Evolutionary conservation across 1,140 invertebrate genomes (phyloP), one percentile per base, ranked within the genome.

Genomic region (Brachionus sp.): DNA sequence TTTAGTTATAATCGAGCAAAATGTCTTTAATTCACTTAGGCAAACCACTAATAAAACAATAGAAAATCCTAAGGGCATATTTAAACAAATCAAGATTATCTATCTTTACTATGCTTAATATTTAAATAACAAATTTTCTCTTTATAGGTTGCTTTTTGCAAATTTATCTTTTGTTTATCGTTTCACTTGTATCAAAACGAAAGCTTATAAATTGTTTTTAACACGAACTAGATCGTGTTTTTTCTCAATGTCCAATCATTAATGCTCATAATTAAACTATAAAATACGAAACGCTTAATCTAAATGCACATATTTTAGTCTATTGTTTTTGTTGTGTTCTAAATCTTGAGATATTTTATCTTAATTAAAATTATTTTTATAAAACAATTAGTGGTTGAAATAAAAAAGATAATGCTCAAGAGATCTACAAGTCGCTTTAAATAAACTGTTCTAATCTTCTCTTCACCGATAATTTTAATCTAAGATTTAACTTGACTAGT

Each of bases 81-180:
- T 70, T 70, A 70, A 70, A 70, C 16, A 70, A 70, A 70, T 70
- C 66, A 70, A 70, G 66, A 70, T 70, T 70, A 70, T 70, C 66
- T 39, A 3, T 66, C 25, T 37, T 33, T 33, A 13, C 33, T 66
- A 66, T 33, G 33, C 13, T 33, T 33, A 66, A 16, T 33, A 37
- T 33, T 33, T 33, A 66, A 66, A 66, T 33, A 66, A 66, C 25
- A 66, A 33, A 66, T 66, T 35, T 66, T 66, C 64, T 66, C 37
- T 70, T 37, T 70, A 57, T 70, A 37, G 37, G 66, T 70, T 70
- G 29, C 16, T 37, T 35, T 70, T 70, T 39, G 16, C 33, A 39
- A 39, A 39, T 9, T 70, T 70, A 39, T 39, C 37, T 70, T 37
- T 70, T 70, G 66, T 70, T 42, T 70, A 39, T 70, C 37, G 66